These are phyloP conservation scores for Scaptomyza graminum DNA, from an alignment of 1,140 invertebrate genomes.

Conservation along the genomic window DNA sequence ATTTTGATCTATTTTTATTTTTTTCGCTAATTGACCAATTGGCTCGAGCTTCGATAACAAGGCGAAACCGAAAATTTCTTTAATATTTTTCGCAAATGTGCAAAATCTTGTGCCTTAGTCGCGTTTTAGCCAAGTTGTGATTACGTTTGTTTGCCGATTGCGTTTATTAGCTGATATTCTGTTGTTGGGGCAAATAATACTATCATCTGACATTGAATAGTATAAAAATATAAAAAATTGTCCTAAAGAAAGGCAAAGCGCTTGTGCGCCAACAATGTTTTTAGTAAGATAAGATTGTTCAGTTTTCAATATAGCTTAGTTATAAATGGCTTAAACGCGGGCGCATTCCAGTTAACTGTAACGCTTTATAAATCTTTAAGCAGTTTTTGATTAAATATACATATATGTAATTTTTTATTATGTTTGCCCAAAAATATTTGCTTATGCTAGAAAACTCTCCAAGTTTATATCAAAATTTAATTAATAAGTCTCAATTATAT, in stretches of 20 bases:
- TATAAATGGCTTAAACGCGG: background rate
- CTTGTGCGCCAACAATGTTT: constrained; percentile 12
- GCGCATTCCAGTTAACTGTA: background rate
- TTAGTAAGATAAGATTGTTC: constrained; percentile 25
- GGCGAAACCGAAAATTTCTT: background rate
- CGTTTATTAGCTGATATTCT: constrained; percentile 8
- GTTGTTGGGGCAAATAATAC: background rate
- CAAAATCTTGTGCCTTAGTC: constrained; percentile 45
- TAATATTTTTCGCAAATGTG: constrained; percentile 44
- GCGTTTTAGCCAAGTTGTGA: constrained; percentile 32
- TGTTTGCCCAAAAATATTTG: background rate
- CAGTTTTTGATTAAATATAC: background rate
- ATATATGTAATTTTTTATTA: background rate
- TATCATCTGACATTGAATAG: constrained; percentile 67
- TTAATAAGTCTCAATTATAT: too few species aligned
- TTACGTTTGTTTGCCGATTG: constrained; percentile 21
- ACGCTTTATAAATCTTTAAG: background rate
- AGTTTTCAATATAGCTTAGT: background rate
- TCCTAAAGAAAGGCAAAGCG: constrained; percentile 5
- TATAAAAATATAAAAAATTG: constrained; percentile 44
- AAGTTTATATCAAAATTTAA: too few species aligned
- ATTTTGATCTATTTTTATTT: background rate
- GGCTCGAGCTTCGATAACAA: constrained; percentile 58
- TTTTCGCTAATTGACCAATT: constrained; percentile 60
- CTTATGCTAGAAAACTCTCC: too few species aligned